Base-by-base conservation (phyloP, 1,140 invertebrate genomes). In the Drosophila repletoides region DNA sequence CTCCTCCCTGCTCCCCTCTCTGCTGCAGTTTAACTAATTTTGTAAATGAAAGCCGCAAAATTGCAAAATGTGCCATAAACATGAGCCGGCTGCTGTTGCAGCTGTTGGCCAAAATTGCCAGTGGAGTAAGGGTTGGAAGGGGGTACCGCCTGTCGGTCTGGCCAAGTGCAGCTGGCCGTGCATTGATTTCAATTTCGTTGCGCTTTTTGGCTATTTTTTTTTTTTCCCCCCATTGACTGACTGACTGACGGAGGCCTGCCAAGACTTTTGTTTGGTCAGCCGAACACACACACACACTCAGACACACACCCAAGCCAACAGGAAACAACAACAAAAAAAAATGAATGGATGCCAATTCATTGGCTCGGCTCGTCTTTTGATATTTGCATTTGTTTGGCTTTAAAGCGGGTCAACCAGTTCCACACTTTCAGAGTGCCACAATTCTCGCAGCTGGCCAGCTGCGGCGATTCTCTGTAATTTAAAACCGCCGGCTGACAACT, bases 191-290 rank as follows among this genome's bases (percentile, higher is more conserved):
- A 59, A 61, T 66, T 49, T 53, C 72, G 66, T 75, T 79, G 59
- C 69, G 64, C 73, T 64, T 79, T 83, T 83, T 77, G 73, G 41
- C 52, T n/a, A n/a, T n/a, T n/a, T n/a, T n/a, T n/a, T n/a, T n/a
- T n/a, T 73, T 72, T 66, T 77, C 53, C 45, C 46, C 38, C 10
- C 69, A 40, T 45, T 49, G 72, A 40, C 40, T 73, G 79, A 83
- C 60, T 31, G 79, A 45, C 53, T 59, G 76, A 46, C 21, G 69
- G 77, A 83, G 46, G 24, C 12, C 34, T 21, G 56, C 24, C 49
- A 63, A 53, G 58, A 84, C 60, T 79, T 77, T 84, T 83, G 79
- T 83, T 83, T 84, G 77, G 64, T 63, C 79, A 84, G 77, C 60
- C 79, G 60, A 58, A 83, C 48, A 71, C 52, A 45, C 58, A 63